A percentile compares a stretch with the other conserved stretches of the same genome.
These are phyloP conservation scores for Chalcis sispes DNA, from an alignment of 2,888 invertebrate species.

Conservation along the genomic window DNA sequence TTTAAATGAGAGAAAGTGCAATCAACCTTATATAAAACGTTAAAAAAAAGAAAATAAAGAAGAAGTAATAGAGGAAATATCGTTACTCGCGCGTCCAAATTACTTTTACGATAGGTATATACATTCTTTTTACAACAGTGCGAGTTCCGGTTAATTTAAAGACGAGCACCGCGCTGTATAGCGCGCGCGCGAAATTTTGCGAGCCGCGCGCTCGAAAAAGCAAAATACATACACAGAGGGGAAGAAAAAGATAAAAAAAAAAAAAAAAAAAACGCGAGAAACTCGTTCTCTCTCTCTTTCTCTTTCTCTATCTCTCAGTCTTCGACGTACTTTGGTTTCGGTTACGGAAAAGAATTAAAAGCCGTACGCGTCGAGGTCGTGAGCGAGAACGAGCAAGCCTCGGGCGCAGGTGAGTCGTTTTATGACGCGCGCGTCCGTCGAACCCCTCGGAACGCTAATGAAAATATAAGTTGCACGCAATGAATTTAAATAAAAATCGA, in stretches of 20 bases:
- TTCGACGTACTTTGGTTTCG: slow-evolving; percentile 48
- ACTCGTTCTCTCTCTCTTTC: no score
- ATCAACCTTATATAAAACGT: slow-evolving; percentile 41
- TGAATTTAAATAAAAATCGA: slow-evolving; percentile 70
- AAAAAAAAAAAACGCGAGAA: no score
- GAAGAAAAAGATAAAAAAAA: background rate
- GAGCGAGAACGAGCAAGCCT: background rate
- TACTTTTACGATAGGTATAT: slow-evolving; percentile 49
- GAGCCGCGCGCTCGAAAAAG: slow-evolving; percentile 1
- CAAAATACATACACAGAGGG: slow-evolving; percentile 52
- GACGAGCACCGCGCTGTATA: slow-evolving; percentile 38
- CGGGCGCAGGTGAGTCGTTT: slow-evolving; percentile 44
- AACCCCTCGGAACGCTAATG: slow-evolving; percentile 70
- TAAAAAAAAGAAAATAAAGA: slow-evolving; percentile 18
- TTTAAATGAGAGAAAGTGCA: slow-evolving; percentile 50
- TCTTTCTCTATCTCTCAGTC: no score
- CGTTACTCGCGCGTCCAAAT: slow-evolving; percentile 51
- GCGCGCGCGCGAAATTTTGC: slow-evolving; percentile 41
- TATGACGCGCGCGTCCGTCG: slow-evolving; percentile 38
- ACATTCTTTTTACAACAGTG: slow-evolving; percentile 42
- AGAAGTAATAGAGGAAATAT: slow-evolving; percentile 48
- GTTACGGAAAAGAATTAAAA: slow-evolving; percentile 54
- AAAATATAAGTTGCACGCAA: slow-evolving; percentile 74
- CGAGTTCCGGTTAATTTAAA: slow-evolving; percentile 58
- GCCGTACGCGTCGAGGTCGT: slow-evolving; percentile 4